These are phyloP conservation scores for Dynastes tityus DNA, from an alignment of 2,888 invertebrate species.

Conservation along the genomic window DNA sequence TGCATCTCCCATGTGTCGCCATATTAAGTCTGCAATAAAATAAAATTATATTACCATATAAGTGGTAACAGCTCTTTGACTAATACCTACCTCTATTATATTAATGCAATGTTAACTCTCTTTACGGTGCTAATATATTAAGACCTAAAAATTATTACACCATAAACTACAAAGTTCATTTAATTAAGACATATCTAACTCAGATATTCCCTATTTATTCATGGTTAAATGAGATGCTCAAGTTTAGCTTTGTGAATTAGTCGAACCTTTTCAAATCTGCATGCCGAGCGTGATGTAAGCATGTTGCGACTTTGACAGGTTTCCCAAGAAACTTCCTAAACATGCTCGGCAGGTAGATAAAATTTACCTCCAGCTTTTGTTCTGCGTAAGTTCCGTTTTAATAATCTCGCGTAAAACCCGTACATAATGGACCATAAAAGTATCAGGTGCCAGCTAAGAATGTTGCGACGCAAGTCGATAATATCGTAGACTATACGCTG, in stretches of 20 bases:
- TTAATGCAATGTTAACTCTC: too few relatives aligned
- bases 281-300: constrained; percentile 12
- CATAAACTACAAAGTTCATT: background rate
- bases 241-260: constrained; percentile 5
- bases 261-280: background rate
- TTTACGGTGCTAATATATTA: too few relatives aligned
- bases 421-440: constrained; percentile 31
- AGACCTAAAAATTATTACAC: too few relatives aligned
- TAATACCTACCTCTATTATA: too few relatives aligned
- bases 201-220: background rate
- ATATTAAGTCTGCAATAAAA: too few relatives aligned
- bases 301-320: constrained; percentile 3
- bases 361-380: constrained; percentile 18
- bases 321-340: constrained; percentile 9
- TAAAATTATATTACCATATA: too few relatives aligned
- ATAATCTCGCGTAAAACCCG: constrained; percentile 24
- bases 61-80: too few relatives aligned
- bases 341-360: constrained; percentile 9
- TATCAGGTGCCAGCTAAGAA: constrained; percentile 20
- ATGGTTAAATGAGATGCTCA: background rate
- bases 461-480: constrained; percentile 17
- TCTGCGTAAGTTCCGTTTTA: constrained; percentile 22
- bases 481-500: constrained; percentile 4
- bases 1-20: too few relatives aligned
- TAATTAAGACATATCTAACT: background rate